Conservation (phyloP, 2,113 vertebrate genomes). For the Passerina amoena region DNA sequence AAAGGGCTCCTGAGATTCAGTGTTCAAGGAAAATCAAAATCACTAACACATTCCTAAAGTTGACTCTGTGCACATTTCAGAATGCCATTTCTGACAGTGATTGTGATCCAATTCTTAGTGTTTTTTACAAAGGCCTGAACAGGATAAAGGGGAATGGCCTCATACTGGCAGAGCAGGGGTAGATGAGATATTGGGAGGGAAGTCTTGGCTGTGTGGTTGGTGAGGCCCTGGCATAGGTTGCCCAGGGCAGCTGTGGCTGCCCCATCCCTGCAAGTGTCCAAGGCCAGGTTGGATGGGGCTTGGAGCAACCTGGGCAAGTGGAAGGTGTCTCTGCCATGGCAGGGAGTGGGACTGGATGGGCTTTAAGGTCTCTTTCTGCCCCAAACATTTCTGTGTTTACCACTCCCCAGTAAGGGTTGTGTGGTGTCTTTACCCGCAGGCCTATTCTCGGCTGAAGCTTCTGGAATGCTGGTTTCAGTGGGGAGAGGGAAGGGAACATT, state of each 20-base stretch:
- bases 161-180: neutral
- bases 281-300: neutral
- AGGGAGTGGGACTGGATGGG: rapidly evolving
- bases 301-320: rapidly evolving
- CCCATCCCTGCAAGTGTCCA: neutral
- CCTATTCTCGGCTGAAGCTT: neutral
- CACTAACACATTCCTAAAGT: rapidly evolving
- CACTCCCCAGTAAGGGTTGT: rapidly evolving
- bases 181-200: neutral
- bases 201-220: rapidly evolving
- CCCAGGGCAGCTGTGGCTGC: neutral
- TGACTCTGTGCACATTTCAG: neutral
- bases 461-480: neutral
- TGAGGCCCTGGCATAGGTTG: rapidly evolving
- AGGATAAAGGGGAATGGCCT: neutral
- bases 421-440: rapidly evolving
- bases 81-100: neutral
- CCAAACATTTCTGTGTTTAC: neutral
- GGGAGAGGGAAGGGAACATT: neutral
- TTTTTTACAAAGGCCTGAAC: neutral
- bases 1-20: neutral
- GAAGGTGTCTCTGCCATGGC: neutral
- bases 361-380: neutral
- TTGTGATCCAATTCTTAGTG: neutral
- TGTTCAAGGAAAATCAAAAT: neutral